Base-by-base conservation (phyloP, 2,113 vertebrate species). In the Megaptera novaeangliae region DNA sequence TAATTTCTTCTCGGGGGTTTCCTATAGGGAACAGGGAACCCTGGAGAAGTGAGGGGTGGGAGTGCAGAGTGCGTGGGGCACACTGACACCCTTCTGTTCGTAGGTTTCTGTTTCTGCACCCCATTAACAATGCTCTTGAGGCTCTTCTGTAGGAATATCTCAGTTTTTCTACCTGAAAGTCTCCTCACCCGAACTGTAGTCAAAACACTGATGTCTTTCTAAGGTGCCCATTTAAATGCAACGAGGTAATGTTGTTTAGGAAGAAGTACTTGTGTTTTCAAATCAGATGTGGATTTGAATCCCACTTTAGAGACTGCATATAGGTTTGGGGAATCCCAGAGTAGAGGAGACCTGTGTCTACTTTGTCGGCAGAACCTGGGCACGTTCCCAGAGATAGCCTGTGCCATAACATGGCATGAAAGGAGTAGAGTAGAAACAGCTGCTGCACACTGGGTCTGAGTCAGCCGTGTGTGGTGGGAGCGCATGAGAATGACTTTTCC, bases 251-350 rank as follows among this genome's bases (percentile, higher is more conserved):
- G 75, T 23, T 52, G 11, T 87, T 10, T 17, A 61, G 39, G 59
- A 82, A 55, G n/a, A 87, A 91, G 59, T 75, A 57, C 13, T 39
- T 91, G 39, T 29, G 39, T 46, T 61, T 91, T 52, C 44, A 55
- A 92, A 36, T 96, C n/a, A 61, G 27, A 44, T 5, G 41, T 55
- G 66, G 31, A 74, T 63, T 81, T 86, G 64, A 81, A 88, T 84
- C 23, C 14, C 69, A 88, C 41, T n/a, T 78, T 36, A 36, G 46
- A 91, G 75, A 44, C n/a, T n/a, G 4, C 34, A 13, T 27, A 11
- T 17, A 75, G 41, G 31, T 46, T 34, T 72, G 5, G 31, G 20
- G 29, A 64, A 39, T 52, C 57, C 57, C 29, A 49, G 71, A 80
- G 20, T 23, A n/a, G 25, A 34, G 59, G 34, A 57, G 13, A 39